These are phyloP conservation scores for Nipponia nippon DNA, from an alignment of 2,113 vertebrate species.

Conservation along the genomic window DNA sequence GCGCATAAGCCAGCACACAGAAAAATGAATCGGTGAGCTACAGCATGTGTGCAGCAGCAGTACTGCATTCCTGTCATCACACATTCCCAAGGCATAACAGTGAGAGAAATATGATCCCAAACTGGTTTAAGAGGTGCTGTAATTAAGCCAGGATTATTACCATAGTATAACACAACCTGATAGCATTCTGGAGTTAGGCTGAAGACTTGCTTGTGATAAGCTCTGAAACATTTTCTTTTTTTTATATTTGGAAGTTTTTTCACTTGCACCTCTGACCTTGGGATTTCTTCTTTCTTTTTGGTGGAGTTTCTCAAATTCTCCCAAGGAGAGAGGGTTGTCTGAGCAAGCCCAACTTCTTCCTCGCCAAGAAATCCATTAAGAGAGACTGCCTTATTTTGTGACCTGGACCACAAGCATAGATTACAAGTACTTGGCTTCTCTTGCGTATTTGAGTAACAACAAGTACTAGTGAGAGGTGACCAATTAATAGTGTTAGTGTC, in stretches of 20 bases:
- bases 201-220: not conserved
- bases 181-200: not conserved
- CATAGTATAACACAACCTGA: not conserved
- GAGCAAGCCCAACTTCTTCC: not conserved
- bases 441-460: not conserved
- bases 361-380: not conserved
- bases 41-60: not conserved
- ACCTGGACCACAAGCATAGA: not conserved
- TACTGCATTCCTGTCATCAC: not conserved
- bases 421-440: not conserved
- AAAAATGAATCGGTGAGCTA: not conserved
- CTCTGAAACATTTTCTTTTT: not conserved
- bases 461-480: not conserved
- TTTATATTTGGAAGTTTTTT: not conserved
- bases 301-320: not conserved
- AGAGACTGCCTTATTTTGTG: not conserved
- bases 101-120: conserved; percentile 19
- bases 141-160: conserved; percentile 36
- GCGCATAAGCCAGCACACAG: not conserved
- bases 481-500: not conserved
- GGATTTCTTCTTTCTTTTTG: not conserved
- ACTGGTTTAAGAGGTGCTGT: conserved; percentile 13
- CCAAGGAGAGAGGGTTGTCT: not conserved
- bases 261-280: not conserved
- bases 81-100: not conserved